phyloP scores from a whole-genome alignment of 2,888 invertebrate species.

The Tanytarsus gracilentus region DNA sequence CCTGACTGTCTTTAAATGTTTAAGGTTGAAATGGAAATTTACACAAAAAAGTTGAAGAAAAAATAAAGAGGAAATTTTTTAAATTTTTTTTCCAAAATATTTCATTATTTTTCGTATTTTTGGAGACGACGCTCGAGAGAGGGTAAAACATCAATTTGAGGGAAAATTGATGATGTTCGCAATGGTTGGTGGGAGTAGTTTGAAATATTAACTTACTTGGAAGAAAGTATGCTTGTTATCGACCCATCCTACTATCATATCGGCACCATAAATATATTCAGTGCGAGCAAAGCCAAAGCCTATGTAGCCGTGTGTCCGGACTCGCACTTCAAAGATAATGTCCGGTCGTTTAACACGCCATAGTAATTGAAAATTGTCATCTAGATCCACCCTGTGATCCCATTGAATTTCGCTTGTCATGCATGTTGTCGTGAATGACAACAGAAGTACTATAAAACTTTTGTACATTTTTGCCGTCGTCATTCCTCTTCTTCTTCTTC shows the following conservation, averaged over 20 bases:
- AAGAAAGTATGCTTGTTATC: constrained; percentile 70
- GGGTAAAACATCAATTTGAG: no score
- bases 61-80: no score
- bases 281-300: constrained; percentile 78
- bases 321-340: constrained; percentile 75
- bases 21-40: no score
- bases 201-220: constrained; percentile 54
- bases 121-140: no score
- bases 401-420: constrained; percentile 42
- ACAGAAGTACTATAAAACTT: not conserved
- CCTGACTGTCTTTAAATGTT: no score
- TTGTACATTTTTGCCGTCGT: constrained; percentile 3
- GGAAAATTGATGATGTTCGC: no score
- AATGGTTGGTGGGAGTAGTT: no score
- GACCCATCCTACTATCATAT: constrained; percentile 86
- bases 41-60: no score
- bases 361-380: constrained; percentile 53
- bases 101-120: no score
- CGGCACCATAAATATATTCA: constrained; percentile 70
- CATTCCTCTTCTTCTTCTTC: not conserved
- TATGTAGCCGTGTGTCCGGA: constrained; percentile 74
- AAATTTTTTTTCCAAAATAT: no score
- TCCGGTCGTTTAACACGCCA: constrained; percentile 67
- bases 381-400: constrained; percentile 50
- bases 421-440: not conserved